phyloP scores from a whole-genome alignment of 2,797 vertebrate species.

The Artibeus lituratus region DNA sequence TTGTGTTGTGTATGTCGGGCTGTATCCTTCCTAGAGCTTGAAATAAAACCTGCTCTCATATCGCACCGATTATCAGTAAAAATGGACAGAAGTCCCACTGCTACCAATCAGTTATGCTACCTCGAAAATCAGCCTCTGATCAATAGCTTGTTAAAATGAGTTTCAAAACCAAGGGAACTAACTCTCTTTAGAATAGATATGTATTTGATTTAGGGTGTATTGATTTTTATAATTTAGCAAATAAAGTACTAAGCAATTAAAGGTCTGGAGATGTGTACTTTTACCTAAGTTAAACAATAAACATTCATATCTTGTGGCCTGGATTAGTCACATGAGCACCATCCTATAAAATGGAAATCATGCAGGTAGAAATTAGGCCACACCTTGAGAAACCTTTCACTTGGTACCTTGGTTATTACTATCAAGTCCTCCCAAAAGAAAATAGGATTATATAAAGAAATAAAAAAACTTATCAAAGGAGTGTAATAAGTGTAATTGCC shows the following conservation, averaged over 20 bases:
- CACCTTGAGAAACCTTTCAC: background rate
- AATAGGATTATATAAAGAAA: background rate
- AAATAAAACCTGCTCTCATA: slow-evolving; percentile 73
- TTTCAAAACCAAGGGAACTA: slow-evolving; percentile 71
- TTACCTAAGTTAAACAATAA: background rate
- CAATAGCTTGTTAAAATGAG: slow-evolving; percentile 79
- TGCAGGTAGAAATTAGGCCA: background rate
- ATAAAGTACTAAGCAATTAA: slow-evolving; percentile 44
- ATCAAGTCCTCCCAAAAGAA: background rate
- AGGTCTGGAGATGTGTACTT: slow-evolving; percentile 36
- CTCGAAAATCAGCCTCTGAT: slow-evolving; percentile 79
- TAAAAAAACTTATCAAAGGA: background rate
- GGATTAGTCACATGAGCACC: background rate
- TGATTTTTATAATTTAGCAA: slow-evolving; percentile 70
- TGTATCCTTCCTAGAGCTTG: slow-evolving; percentile 63
- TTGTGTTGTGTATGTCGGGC: slow-evolving; percentile 28
- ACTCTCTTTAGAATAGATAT: slow-evolving; percentile 56
- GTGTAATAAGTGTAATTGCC: background rate
- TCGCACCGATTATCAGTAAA: slow-evolving; percentile 77
- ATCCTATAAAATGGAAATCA: background rate
- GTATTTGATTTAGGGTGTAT: slow-evolving; percentile 56
- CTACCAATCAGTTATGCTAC: slow-evolving; percentile 79
- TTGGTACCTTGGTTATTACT: background rate
- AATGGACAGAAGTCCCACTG: slow-evolving; percentile 81
- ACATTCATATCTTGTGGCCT: background rate